These are phyloP conservation scores for Mico argentatus DNA, from an alignment of 2,797 vertebrate genomes.

Conservation along the genomic window DNA sequence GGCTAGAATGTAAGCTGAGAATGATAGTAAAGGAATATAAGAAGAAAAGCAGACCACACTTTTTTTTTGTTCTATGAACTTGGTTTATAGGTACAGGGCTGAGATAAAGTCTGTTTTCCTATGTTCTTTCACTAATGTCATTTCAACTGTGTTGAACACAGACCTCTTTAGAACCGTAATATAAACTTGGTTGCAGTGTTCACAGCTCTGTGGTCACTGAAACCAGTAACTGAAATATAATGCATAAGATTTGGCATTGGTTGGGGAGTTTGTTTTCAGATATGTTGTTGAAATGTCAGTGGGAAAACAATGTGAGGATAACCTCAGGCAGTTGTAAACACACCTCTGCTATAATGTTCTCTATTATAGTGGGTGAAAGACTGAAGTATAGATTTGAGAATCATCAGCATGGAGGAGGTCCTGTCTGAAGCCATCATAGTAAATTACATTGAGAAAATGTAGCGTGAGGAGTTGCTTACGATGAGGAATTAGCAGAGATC, in stretches of 20 bases:
- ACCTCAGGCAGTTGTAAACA: neutral
- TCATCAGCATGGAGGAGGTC: neutral
- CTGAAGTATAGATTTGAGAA: neutral
- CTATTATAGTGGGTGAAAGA: neutral
- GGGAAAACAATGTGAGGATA: neutral
- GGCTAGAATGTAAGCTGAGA: slow-evolving; percentile 11
- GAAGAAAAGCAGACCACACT: neutral
- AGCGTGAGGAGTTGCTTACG: neutral
- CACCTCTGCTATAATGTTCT: neutral
- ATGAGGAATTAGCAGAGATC: neutral
- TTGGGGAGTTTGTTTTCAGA: slow-evolving; percentile 13
- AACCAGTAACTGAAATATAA: slow-evolving; percentile 16
- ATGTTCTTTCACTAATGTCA: neutral
- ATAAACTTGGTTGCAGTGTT: slow-evolving; percentile 8
- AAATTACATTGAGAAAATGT: neutral
- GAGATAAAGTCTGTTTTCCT: slow-evolving; percentile 7
- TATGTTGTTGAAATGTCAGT: slow-evolving; percentile 7
- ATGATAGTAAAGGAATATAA: neutral
- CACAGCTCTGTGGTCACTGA: neutral
- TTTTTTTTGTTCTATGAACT: slow-evolving; percentile 5
- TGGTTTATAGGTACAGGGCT: neutral
- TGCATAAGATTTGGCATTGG: neutral
- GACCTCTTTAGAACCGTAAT: neutral
- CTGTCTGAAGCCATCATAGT: neutral
- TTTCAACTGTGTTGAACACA: neutral